These are phyloP conservation scores for Drosophila nr. fundita DNA, from an alignment of 2,888 invertebrate genomes.

Conservation along the genomic window DNA sequence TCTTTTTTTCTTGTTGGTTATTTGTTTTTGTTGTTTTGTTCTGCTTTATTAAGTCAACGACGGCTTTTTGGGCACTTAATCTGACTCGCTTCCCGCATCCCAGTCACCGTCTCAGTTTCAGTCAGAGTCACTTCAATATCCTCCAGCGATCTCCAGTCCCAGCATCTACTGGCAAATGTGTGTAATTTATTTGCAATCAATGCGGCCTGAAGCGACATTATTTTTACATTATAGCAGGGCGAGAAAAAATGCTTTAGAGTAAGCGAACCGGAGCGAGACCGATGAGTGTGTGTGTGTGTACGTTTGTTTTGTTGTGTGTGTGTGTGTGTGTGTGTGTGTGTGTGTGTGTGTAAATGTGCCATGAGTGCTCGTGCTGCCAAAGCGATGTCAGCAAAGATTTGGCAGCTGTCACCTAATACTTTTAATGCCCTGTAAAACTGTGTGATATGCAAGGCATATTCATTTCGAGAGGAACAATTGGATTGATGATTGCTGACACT, in stretches of 20 bases:
- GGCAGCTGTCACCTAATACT: constrained; percentile 72
- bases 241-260: constrained; percentile 11
- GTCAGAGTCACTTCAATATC: constrained; percentile 14
- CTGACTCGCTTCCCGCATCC: constrained; percentile 37
- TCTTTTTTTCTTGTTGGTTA: background rate
- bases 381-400: constrained; percentile 60
- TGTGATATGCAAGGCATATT: constrained; percentile 1
- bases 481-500: constrained; percentile 4
- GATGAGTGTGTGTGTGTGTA: background rate
- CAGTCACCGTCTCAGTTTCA: constrained; percentile 13
- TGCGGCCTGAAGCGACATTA: constrained; percentile 76
- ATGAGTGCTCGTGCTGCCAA: constrained; percentile 47
- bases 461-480: background rate
- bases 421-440: constrained; percentile 35
- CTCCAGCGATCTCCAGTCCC: constrained; percentile 1
- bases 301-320: background rate
- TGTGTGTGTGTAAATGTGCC: constrained; percentile 23
- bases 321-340: background rate
- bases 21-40: background rate
- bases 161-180: constrained; percentile 51
- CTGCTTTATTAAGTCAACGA: constrained; percentile 68
- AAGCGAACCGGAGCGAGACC: constrained; percentile 9
- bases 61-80: constrained; percentile 69
- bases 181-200: constrained; percentile 80
- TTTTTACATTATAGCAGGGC: constrained; percentile 69